Percentiles rank a stretch among this genome's conserved stretches.
These are phyloP conservation scores for Lasaia peninsularis DNA, from an alignment of 1,140 invertebrate species.

Conservation along the genomic window DNA sequence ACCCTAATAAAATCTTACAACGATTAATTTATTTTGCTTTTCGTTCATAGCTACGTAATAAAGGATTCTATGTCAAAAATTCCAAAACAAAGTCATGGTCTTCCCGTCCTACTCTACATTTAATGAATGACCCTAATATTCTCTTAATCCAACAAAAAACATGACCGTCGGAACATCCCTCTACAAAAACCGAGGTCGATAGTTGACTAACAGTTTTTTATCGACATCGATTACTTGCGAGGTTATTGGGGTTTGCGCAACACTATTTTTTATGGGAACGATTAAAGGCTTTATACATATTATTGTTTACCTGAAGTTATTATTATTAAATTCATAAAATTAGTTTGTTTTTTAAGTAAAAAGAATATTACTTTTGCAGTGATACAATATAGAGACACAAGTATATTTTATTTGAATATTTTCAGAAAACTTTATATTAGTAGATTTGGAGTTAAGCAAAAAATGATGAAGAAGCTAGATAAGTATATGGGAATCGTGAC, in stretches of 20 bases:
- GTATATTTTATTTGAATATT: no score
- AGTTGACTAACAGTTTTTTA: slow-evolving; percentile 46
- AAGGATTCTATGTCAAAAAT: not conserved
- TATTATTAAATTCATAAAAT: no score
- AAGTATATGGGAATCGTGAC: no score
- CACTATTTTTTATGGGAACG: slow-evolving; percentile 11
- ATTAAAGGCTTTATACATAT: not conserved
- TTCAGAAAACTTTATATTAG: no score
- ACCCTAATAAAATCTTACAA: no score
- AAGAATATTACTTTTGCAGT: no score
- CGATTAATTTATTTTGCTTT: no score
- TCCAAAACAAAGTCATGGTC: not conserved
- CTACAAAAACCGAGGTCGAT: slow-evolving; percentile 36
- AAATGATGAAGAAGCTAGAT: no score
- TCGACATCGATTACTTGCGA: slow-evolving; percentile 31
- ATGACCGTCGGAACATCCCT: slow-evolving; percentile 36
- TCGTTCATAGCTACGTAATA: no score
- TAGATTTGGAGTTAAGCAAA: no score
- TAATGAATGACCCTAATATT: slow-evolving; percentile 33
- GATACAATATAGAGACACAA: no score
- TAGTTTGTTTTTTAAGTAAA: no score
- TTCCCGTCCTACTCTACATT: slow-evolving; percentile 28
- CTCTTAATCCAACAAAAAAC: slow-evolving; percentile 30
- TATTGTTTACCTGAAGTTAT: not conserved
- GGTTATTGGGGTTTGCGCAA: slow-evolving; percentile 32